Conservation (phyloP, 1,140 invertebrate genomes). For the Pissodes strobi region DNA sequence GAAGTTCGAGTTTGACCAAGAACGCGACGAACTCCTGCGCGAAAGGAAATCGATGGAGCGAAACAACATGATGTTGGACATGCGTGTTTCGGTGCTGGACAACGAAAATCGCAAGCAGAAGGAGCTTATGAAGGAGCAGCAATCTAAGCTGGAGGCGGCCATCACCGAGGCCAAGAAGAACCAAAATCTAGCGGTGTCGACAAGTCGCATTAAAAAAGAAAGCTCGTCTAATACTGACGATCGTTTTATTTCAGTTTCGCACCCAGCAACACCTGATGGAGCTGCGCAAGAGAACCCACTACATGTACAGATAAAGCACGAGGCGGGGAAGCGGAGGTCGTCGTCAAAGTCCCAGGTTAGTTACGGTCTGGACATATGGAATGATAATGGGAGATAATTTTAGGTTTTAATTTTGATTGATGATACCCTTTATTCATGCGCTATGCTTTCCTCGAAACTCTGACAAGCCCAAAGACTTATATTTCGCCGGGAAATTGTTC, state of each 20-base stretch:
- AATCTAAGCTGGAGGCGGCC: constrained; percentile 41
- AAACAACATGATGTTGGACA: constrained; percentile 38
- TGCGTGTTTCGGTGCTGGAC: constrained; percentile 41
- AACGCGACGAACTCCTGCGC: constrained; percentile 8
- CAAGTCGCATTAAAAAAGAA: constrained; percentile 20
- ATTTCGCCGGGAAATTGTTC: too few relatives aligned
- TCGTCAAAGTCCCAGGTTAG: constrained; percentile 13
- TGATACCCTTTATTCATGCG: too few relatives aligned
- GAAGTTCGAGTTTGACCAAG: constrained; percentile 33
- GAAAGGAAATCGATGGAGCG: constrained; percentile 28
- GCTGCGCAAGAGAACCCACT: constrained; percentile 41
- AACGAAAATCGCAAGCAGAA: constrained; percentile 43
- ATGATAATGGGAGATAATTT: too few relatives aligned
- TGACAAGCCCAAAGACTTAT: too few relatives aligned
- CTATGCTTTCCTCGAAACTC: too few relatives aligned
- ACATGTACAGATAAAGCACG: constrained; percentile 33
- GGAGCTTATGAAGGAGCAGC: constrained; percentile 37
- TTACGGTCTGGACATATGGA: too few relatives aligned
- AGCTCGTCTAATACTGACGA: constrained; percentile 45
- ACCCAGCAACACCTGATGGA: constrained; percentile 46
- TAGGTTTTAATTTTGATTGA: too few relatives aligned
- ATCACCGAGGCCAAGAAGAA: constrained; percentile 40
- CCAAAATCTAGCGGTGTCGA: constrained; percentile 44
- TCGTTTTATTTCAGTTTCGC: constrained; percentile 51
- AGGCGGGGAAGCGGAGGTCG: background rate